These are phyloP conservation scores for Drosophila pandora DNA, from an alignment of 1,140 invertebrate species.

Conservation along the genomic window DNA sequence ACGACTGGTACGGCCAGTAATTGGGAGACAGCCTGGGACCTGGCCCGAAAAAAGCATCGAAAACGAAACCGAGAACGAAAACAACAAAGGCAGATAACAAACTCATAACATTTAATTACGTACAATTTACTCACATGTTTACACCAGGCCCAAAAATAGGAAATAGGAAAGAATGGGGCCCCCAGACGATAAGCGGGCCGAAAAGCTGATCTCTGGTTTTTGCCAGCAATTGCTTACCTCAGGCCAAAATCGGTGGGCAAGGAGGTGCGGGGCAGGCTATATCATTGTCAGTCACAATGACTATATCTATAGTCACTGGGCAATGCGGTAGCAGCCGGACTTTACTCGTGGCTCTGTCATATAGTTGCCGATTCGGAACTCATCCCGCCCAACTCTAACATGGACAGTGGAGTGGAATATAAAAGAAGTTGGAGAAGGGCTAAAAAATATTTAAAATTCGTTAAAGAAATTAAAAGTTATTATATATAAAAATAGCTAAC, in stretches of 20 bases:
- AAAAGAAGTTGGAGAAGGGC: background rate
- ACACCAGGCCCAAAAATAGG: slow-evolving; percentile 51
- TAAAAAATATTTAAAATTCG: background rate
- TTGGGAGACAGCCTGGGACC: slow-evolving; percentile 40
- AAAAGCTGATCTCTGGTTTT: slow-evolving; percentile 42
- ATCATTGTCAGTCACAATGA: slow-evolving; percentile 32
- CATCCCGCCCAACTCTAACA: background rate
- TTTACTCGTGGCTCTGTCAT: slow-evolving; percentile 35
- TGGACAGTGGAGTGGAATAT: slow-evolving; percentile 12
- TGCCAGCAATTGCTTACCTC: slow-evolving; percentile 26
- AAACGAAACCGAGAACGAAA: slow-evolving; percentile 14
- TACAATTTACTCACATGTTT: slow-evolving; percentile 76
- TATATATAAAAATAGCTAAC: too few species aligned
- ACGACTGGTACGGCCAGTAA: slow-evolving; percentile 27
- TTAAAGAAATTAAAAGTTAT: background rate
- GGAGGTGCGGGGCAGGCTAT: slow-evolving; percentile 4
- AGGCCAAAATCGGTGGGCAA: slow-evolving; percentile 13
- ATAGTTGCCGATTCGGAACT: slow-evolving; percentile 35
- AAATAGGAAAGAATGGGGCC: background rate
- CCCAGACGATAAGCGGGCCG: slow-evolving; percentile 13
- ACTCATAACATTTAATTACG: slow-evolving; percentile 81
- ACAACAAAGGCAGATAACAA: slow-evolving; percentile 58
- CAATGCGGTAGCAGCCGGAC: slow-evolving; percentile 50
- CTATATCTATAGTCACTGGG: slow-evolving; percentile 16
- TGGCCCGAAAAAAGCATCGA: slow-evolving; percentile 34